A percentile compares a stretch with the other conserved stretches of the same genome.
Evolutionary conservation across 2,797 vertebrate species (phyloP).

Genomic region (Clarias platycephalus): DNA sequence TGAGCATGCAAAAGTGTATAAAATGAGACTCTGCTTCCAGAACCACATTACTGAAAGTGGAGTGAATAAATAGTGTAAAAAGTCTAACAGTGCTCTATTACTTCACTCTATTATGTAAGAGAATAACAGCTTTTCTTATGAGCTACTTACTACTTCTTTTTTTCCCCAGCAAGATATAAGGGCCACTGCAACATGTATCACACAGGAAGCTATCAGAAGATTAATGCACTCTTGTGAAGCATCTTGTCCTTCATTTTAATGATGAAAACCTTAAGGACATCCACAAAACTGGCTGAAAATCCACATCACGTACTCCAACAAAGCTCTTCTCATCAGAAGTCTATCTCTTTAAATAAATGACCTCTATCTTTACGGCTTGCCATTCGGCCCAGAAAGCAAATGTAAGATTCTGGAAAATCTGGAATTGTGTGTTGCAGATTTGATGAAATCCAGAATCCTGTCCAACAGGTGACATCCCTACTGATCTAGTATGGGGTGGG

Average conservation of each 20-base stretch:
- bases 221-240: constrained; percentile 29
- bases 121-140: background rate
- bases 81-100: background rate
- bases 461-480: background rate
- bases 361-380: constrained; percentile 15
- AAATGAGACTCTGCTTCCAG: background rate
- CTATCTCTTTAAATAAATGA: background rate
- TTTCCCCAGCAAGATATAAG: background rate
- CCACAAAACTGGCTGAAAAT: constrained; percentile 1
- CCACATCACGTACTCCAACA: background rate
- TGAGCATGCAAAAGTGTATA: background rate
- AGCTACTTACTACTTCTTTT: background rate
- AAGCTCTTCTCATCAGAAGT: constrained; percentile 10
- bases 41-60: background rate
- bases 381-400: background rate
- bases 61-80: background rate
- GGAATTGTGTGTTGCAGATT: background rate
- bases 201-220: background rate
- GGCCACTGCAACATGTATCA: background rate
- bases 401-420: background rate
- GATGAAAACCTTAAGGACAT: background rate
- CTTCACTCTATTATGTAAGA: background rate
- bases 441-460: background rate
- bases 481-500: background rate
- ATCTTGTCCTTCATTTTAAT: constrained; percentile 31